phyloP scores from a whole-genome alignment of 2,888 invertebrate species.

The Macrostomum cliftonense region DNA sequence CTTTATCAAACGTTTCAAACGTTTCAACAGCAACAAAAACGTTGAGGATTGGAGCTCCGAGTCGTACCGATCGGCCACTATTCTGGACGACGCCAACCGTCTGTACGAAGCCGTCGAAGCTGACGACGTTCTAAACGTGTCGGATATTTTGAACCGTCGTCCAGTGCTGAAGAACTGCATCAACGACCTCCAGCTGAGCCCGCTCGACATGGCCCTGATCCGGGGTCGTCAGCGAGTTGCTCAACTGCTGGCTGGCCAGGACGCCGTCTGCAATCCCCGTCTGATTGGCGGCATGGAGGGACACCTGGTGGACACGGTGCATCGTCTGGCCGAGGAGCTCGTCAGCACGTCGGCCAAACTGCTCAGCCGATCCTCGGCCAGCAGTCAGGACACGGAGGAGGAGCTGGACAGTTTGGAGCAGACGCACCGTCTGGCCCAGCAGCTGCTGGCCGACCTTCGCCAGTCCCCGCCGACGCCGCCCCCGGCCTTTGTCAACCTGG shows the following conservation, averaged over 20 bases:
- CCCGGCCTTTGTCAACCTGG: conserved; percentile 1
- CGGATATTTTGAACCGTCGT: conserved; percentile 1
- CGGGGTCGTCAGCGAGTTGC: no score
- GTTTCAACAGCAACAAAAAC: not conserved
- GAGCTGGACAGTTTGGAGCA: conserved; percentile 3
- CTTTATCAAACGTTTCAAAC: not conserved
- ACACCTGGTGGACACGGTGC: no score
- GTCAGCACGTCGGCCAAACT: no score
- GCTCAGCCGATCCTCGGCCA: not conserved
- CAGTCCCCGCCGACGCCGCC: conserved; percentile 3
- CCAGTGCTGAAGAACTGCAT: conserved; percentile 4
- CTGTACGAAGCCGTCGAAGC: conserved; percentile 5
- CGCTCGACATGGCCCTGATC: conserved; percentile 7
- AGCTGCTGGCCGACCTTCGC: not conserved
- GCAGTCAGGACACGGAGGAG: not conserved
- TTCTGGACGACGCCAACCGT: conserved; percentile 1
- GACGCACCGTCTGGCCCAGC: conserved; percentile 4
- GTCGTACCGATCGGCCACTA: not conserved
- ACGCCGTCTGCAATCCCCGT: not conserved
- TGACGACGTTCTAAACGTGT: not conserved
- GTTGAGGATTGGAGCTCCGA: not conserved
- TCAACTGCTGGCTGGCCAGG: not conserved
- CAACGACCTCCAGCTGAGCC: conserved; percentile 7
- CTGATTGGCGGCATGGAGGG: no score
- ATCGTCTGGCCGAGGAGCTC: no score